These are phyloP conservation scores for Hydropotes inermis DNA, from an alignment of 2,113 vertebrate species.

Conservation along the genomic window DNA sequence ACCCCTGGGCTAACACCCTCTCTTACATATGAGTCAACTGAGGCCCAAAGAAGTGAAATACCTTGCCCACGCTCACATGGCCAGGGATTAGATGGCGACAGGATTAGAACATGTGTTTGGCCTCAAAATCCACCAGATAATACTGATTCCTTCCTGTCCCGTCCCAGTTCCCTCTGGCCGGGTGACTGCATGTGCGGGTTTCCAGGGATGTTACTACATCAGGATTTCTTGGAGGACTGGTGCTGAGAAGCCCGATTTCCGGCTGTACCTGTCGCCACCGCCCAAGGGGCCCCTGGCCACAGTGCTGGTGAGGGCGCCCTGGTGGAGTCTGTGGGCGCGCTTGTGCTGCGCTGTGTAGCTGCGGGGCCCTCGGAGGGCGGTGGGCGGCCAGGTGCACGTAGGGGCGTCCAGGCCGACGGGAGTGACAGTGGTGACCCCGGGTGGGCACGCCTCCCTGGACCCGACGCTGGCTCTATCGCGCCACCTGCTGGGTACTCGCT, in stretches of 20 bases:
- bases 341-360: slow-evolving; percentile 72
- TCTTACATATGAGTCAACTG: not conserved
- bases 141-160: not conserved
- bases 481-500: slow-evolving; percentile 78
- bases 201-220: slow-evolving; percentile 34
- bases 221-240: slow-evolving; percentile 61
- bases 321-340: slow-evolving; percentile 43
- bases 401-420: slow-evolving; percentile 67
- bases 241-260: slow-evolving; percentile 1
- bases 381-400: slow-evolving; percentile 64
- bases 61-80: not conserved
- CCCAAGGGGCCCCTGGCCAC: not conserved
- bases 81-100: not conserved
- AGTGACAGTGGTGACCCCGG: slow-evolving; percentile 68
- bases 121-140: not conserved
- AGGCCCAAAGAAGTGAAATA: not conserved
- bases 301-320: slow-evolving; percentile 69
- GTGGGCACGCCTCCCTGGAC: slow-evolving; percentile 70
- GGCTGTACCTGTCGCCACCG: not conserved
- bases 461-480: slow-evolving; percentile 71
- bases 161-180: not conserved
- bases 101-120: not conserved
- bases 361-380: not conserved
- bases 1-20: not conserved
- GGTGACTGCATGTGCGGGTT: not conserved